Evolutionary conservation across 2,797 vertebrate species (phyloP), one percentile per base, ranked within the genome.

Genomic region (Hippocampus kuda): DNA sequence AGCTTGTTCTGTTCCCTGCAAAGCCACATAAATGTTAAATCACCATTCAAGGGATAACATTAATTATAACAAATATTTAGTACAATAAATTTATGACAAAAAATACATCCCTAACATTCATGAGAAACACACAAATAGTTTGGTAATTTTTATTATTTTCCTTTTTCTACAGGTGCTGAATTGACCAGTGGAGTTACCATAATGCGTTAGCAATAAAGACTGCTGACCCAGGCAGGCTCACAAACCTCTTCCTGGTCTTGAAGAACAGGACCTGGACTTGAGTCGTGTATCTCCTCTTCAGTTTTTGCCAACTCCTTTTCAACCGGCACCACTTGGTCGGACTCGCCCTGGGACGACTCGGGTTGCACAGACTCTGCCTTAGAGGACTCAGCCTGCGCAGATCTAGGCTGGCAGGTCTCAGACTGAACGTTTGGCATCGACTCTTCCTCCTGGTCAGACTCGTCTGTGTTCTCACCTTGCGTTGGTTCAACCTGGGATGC

Each of bases 191-290:
- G 30, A 3, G 59, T 61, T 27, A 61, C 6, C 59, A 27, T 7
- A 46, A 7, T 18, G 63, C 11, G 24, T 49, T 53, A n/a, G 20
- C 26, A 38, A 6, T 34, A 34, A 66, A 20, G 34, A 46, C 24
- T 15, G 15, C 16, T 51, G 44, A 49, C 18, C 64, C 26, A 24
- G 18, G 18, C 18, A 9, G 30, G 46, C 6, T 41, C 41, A 88
- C 16, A 9, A 65, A 46, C 85, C 81, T 84, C 65, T 51, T 84
- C 77, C 62, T 76, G 63, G 15, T 78, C 70, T 60, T 72, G 68
- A 22, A 20, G 38, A 61, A 68, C 59, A 15, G 60, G 72, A 62
- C 78, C 66, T 24, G 4, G 48, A 48, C 44, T 44, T 27, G 68
- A 30, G 60, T 75, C 59, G 18, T 56, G 67, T 18, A 70, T 62